Base-by-base conservation (phyloP, 1,140 invertebrate genomes). In the Macrostomum lignano region DNA sequence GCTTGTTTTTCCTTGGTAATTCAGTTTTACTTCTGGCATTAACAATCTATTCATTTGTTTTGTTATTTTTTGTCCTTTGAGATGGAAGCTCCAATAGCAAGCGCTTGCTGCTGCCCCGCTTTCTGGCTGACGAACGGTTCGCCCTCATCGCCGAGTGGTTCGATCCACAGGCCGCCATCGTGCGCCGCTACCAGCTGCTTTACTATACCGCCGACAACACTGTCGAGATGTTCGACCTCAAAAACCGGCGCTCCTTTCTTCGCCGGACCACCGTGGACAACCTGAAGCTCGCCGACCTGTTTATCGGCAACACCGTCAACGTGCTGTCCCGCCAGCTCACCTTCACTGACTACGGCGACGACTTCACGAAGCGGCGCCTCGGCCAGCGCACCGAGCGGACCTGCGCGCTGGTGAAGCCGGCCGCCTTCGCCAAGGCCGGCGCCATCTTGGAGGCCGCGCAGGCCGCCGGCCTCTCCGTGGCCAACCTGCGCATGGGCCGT, bases 81-180 rank as follows among this genome's bases (percentile, higher is more conserved):
- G n/a, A n/a, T n/a, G n/a, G n/a, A n/a, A n/a, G n/a, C n/a, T n/a
- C n/a, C n/a, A n/a, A n/a, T n/a, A n/a, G n/a, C n/a, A n/a, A n/a
- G n/a, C n/a, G n/a, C n/a, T n/a, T n/a, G n/a, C n/a, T n/a, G n/a
- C n/a, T n/a, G n/a, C n/a, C n/a, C n/a, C n/a, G n/a, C n/a, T n/a
- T n/a, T n/a, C n/a, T n/a, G n/a, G n/a, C n/a, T n/a, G 49, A 56
- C 31, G 50, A 49, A 7, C 31, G 51, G 23, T 51, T 43, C 41
- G 43, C 43, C 42, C 77, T 78, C 58, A 59, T 70, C 38, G 69
- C 69, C 11, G 73, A 78, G 55, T 81, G 74, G 74, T 74, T 69
- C 45, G 74, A 78, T 44, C 63, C 66, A 41, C 64, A 71, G 43
- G 67, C 74, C 1, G 67, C 64, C 29, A 52, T 73, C 2, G 54